Evolutionary conservation across 2,888 invertebrate species (phyloP).

Genomic region (Neocrepidodera transversa): DNA sequence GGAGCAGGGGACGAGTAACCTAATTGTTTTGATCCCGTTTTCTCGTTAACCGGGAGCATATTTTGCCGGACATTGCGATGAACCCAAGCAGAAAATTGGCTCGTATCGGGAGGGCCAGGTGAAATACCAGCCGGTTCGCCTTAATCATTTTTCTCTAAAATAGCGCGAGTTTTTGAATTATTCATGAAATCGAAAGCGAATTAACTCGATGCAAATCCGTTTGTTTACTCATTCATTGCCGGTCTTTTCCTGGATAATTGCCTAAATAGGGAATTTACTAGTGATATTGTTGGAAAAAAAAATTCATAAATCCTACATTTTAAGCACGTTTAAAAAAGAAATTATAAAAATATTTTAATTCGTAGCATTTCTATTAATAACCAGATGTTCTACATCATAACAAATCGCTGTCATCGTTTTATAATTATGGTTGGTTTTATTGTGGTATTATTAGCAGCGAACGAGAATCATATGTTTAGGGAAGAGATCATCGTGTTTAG

Average conservation of each 20-base stretch:
- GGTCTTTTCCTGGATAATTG: conserved; percentile 29
- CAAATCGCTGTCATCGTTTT: background rate
- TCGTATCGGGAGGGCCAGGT: conserved; percentile 28
- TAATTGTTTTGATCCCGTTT: conserved; percentile 41
- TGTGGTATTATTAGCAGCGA: background rate
- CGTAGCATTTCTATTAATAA: no score
- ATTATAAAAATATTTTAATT: no score
- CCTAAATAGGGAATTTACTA: conserved; percentile 31
- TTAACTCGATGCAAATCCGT: conserved; percentile 53
- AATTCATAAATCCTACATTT: background rate
- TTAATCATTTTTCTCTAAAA: conserved; percentile 33
- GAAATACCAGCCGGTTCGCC: conserved; percentile 25
- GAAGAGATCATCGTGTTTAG: background rate
- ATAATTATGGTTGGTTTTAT: background rate
- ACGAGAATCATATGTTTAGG: background rate
- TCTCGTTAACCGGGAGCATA: conserved; percentile 41
- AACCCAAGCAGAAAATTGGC: conserved; percentile 49
- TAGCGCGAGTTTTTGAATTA: conserved; percentile 48
- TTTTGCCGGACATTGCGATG: conserved; percentile 47
- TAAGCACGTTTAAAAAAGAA: no score
- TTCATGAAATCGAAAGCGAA: conserved; percentile 54
- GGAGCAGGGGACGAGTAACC: conserved; percentile 24
- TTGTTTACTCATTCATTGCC: conserved; percentile 48
- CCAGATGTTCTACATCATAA: background rate
- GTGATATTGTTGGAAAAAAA: conserved; percentile 26